phyloP scores from a whole-genome alignment of 2,113 vertebrate genomes.

The Takifugu bimaculatus region DNA sequence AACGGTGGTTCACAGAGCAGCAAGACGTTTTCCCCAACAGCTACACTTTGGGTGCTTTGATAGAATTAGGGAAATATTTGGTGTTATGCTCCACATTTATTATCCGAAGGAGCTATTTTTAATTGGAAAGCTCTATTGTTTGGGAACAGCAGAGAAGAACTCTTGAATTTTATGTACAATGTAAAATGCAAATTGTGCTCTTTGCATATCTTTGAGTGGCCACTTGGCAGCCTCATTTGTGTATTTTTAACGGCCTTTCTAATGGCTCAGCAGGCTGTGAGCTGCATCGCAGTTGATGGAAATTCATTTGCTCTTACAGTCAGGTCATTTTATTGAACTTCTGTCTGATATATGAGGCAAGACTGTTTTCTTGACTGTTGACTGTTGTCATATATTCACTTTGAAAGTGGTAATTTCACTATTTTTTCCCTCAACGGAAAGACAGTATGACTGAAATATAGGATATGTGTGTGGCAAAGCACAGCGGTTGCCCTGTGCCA shows the following conservation, averaged over 20 bases:
- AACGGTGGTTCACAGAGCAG: no score
- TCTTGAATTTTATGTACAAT: constrained; percentile 25
- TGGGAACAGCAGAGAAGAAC: constrained; percentile 4
- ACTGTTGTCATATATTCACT: constrained; percentile 1
- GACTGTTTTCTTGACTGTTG: neutral
- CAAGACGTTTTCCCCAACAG: no score
- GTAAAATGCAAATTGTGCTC: constrained; percentile 47
- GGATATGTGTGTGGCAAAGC: no score
- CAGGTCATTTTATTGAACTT: constrained; percentile 21
- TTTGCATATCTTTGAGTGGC: constrained; percentile 40
- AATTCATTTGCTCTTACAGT: constrained; percentile 12
- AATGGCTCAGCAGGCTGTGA: constrained; percentile 42
- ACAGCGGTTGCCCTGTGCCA: neutral
- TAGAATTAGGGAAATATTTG: no score
- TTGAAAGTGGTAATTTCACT: neutral
- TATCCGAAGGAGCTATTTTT: constrained; percentile 8
- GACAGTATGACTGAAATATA: neutral
- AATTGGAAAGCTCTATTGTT: neutral
- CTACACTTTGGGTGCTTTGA: no score
- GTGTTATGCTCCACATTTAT: constrained; percentile 1
- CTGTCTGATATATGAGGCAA: constrained; percentile 20
- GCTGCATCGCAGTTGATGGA: constrained; percentile 20
- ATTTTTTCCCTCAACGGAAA: neutral
- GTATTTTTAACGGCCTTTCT: constrained; percentile 39
- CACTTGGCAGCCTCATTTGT: constrained; percentile 45